Base-by-base conservation (phyloP, 2,797 vertebrate species). In the Carduelis carduelis region DNA sequence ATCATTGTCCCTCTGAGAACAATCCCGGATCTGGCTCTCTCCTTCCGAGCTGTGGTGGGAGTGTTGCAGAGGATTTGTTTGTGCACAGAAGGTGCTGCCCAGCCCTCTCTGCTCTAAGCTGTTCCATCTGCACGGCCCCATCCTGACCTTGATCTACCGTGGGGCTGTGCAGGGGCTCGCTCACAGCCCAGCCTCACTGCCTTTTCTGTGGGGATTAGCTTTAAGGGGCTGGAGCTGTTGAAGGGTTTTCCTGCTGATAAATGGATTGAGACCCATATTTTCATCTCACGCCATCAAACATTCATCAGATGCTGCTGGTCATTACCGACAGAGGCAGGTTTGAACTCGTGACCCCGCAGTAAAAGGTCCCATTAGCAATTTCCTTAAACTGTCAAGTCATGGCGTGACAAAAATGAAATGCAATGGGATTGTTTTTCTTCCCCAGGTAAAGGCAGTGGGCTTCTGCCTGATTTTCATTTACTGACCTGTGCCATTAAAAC, bases 231-330 rank as follows among this genome's bases (percentile, higher is more conserved):
- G 8, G 12, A 93, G 77, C 56, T 97, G 94, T 66, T 97, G 94
- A 94, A 93, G 91, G 90, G 70, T 68, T 95, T 95, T 90, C 82
- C 88, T 63, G 49, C 90, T 90, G 85, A 95, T 93, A 95, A 94
- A 95, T 92, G 92, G 93, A 92, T 88, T 27, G 88, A 95, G 86
- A 91, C 63, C 80, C 56, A 35, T 94, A 95, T 95, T 96, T 95
- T 95, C 93, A 95, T 95, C 95, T 95, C 95, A 95, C 56, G 6
- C 90, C 95, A 95, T 97, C 95, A 96, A 96, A 91, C 95, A 95
- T 95, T 96, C 95, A 89, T 94, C 94, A 92, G 94, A 95, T 79
- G 30, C 77, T 84, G 61, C 66, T 60, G 95, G 95, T 93, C 94
- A 60, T 93, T 97, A 95, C 91, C 82, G 90, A 91, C 88, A 93